A percentile compares a stretch with the other conserved stretches of the same genome.
Conservation (phyloP, 2,113 vertebrate species). For the Mionectes macconnelli region DNA sequence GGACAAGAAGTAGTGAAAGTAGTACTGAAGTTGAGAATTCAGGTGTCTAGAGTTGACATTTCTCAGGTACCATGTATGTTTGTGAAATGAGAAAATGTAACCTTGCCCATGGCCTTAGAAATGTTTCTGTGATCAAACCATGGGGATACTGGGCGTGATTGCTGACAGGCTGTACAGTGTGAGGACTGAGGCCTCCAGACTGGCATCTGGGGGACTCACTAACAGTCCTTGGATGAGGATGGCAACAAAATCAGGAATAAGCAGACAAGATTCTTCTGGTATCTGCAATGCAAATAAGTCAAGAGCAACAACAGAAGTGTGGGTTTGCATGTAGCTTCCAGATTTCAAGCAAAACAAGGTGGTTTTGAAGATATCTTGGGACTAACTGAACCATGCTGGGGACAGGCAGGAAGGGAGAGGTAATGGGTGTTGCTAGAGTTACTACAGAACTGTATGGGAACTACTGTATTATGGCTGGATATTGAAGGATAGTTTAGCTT, state of each 20-base stretch:
- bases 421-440: neutral
- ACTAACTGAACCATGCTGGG: neutral
- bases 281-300: neutral
- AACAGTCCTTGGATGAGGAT: neutral
- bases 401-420: neutral
- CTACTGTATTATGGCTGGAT: neutral
- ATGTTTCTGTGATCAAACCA: neutral
- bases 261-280: neutral
- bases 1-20: neutral
- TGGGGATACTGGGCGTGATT: neutral
- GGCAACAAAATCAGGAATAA: neutral
- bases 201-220: neutral
- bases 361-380: neutral
- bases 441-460: neutral
- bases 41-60: neutral
- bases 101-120: neutral
- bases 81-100: neutral
- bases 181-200: neutral
- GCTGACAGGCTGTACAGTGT: neutral
- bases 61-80: rapidly evolving
- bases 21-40: neutral
- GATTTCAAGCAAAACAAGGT: neutral
- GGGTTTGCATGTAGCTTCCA: neutral
- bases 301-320: neutral
- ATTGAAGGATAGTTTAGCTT: neutral